A percentile compares a stretch with the other conserved stretches of the same genome.
Evolutionary conservation across 2,113 vertebrate species (phyloP).

Genomic region (Sialia sialis): DNA sequence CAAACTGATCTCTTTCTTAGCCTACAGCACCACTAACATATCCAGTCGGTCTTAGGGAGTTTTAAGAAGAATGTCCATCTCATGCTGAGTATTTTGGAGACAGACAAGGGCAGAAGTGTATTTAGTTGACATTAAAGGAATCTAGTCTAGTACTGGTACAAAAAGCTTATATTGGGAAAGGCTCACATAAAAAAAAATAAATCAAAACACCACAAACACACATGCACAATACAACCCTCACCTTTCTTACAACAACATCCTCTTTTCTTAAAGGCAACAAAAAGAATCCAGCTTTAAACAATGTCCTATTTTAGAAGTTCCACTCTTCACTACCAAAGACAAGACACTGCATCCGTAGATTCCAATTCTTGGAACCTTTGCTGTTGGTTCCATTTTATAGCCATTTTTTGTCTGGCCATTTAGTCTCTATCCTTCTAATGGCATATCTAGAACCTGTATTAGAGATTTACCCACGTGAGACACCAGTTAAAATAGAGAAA

Average conservation of each 20-base stretch:
- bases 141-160: neutral
- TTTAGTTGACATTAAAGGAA: neutral
- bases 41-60: neutral
- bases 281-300: neutral
- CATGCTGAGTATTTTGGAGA: neutral
- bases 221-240: fast-evolving
- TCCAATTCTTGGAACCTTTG: neutral
- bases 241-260: neutral
- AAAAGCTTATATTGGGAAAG: neutral
- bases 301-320: neutral
- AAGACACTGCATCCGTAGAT: neutral
- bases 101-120: neutral
- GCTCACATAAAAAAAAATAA: neutral
- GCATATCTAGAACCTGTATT: neutral
- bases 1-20: neutral
- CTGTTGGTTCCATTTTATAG: neutral
- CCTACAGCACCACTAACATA: neutral
- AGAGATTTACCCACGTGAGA: neutral
- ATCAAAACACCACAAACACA: neutral
- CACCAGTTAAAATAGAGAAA: neutral
- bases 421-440: neutral
- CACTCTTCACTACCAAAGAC: neutral
- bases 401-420: neutral
- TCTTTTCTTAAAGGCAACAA: neutral
- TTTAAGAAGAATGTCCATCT: neutral